These are phyloP conservation scores for Marcusenius ussheri DNA, from an alignment of 2,113 vertebrate species.

Conservation along the genomic window DNA sequence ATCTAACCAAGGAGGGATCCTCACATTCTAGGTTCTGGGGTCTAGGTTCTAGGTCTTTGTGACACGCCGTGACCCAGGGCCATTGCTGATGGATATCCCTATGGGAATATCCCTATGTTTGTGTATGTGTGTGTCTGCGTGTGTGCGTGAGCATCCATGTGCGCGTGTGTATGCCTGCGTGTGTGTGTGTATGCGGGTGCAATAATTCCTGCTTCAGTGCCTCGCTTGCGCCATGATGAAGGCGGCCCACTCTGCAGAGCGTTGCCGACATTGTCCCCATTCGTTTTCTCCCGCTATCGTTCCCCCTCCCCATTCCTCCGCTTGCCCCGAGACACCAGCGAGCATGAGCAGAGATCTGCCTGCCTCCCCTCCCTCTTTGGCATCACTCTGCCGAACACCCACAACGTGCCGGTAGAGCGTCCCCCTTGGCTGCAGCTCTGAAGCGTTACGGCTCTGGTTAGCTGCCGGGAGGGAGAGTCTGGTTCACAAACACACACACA, in stretches of 20 bases:
- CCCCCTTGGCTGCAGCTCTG: background rate
- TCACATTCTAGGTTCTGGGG: background rate
- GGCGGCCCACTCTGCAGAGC: background rate
- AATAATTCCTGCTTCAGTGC: background rate
- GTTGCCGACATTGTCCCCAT: background rate
- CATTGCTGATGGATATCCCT: background rate
- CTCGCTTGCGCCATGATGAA: background rate
- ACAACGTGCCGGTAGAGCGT: background rate
- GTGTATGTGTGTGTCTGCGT: background rate
- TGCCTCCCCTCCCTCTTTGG: background rate
- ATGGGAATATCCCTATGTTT: background rate
- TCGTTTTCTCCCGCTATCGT: background rate
- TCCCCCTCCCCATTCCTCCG: background rate
- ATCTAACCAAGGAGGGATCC: background rate
- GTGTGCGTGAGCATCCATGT: background rate
- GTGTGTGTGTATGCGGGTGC: background rate
- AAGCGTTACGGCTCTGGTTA: background rate
- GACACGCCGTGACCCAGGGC: background rate
- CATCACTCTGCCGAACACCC: slow-evolving; percentile 2
- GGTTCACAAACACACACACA: background rate
- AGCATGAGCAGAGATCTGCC: background rate
- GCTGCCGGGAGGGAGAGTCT: background rate
- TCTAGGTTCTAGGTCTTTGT: background rate
- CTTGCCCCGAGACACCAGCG: background rate
- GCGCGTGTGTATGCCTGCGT: too few relatives aligned